Base-by-base conservation (phyloP, 2,113 vertebrate genomes). In the Gymnarchus niloticus region DNA sequence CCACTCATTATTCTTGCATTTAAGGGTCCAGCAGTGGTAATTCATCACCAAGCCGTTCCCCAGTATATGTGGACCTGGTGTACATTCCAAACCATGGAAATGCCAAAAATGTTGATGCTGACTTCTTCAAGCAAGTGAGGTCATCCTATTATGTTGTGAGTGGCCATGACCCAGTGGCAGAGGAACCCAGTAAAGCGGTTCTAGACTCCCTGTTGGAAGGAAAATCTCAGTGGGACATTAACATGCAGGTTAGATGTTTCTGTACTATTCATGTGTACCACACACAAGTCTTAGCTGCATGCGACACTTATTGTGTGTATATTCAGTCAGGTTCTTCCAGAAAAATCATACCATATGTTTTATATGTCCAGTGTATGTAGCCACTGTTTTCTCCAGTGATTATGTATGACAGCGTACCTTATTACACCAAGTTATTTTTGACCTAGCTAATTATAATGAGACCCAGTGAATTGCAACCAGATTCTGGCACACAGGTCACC, bases 1-100 rank as follows among this genome's bases (percentile, higher is more conserved):
- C 33, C 19, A 33, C 65, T 73, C 6, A 37, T 81, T 56, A 37
- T 56, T 52, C 51, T 56, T 91, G 73, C 87, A 76, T 87, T 84
- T 41, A 92, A 97, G 96, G 95, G 89, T 89, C 95, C 84, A 95
- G 94, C 73, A 91, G 90, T 89, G 94, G 90, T 84, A 99, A 99
- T 85, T 88, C 86, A 6, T 92, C 95, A 86, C 95, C 97, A 85
- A 96, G 93, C 17, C 96, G 96, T 78, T 96, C 97, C 83, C 96
- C 98, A 0, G 94, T 98, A 89, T 99, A 98, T 90, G 93, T 99
- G 94, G 98, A 99, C 91, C 93, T 99, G 92, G 98, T 99, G 81
- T 99, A 99, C 89, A 97, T 99, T 89, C 98, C 98, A 49, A 99
- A 98, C 91, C 98, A 99, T 91, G 98, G 97, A 94, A 99, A 95